Percentiles rank a stretch among this genome's conserved stretches.
Conservation (phyloP, 2,797 vertebrate species). For the Phalanger gymnotis region DNA sequence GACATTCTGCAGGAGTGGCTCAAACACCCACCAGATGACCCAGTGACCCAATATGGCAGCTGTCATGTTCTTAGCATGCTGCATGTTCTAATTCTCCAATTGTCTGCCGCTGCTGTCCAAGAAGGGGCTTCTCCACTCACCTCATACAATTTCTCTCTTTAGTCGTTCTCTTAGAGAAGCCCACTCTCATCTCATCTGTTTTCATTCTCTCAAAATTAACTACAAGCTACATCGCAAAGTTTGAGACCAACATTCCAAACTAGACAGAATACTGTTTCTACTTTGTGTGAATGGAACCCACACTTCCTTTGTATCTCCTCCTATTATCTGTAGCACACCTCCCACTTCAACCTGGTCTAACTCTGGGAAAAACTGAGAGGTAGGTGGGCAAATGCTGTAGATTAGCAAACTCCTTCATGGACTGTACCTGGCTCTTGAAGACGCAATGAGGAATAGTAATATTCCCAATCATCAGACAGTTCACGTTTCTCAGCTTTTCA, state of each 20-base stretch:
- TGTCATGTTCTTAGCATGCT: background rate
- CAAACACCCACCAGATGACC: no score
- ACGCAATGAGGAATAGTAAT: conserved; percentile 89
- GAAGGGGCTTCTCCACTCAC: background rate
- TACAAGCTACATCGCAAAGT: background rate
- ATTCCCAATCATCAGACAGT: conserved; percentile 93
- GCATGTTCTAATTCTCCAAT: background rate
- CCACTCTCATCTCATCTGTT: background rate
- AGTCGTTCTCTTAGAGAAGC: background rate
- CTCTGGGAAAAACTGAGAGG: background rate
- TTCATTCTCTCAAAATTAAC: background rate
- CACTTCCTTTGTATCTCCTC: background rate
- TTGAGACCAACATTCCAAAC: background rate
- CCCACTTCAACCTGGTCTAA: background rate
- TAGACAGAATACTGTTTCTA: background rate
- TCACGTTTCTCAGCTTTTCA: conserved; percentile 88
- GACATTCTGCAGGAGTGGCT: background rate
- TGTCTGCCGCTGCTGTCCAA: background rate
- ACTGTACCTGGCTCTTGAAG: conserved; percentile 91
- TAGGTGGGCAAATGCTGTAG: background rate
- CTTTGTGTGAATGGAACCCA: background rate
- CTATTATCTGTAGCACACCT: background rate
- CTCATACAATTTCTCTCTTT: background rate
- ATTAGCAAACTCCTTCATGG: background rate
- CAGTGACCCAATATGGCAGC: no score